Base-by-base conservation (phyloP, 2,888 invertebrate species). In the Sinhomidia bicolor region DNA sequence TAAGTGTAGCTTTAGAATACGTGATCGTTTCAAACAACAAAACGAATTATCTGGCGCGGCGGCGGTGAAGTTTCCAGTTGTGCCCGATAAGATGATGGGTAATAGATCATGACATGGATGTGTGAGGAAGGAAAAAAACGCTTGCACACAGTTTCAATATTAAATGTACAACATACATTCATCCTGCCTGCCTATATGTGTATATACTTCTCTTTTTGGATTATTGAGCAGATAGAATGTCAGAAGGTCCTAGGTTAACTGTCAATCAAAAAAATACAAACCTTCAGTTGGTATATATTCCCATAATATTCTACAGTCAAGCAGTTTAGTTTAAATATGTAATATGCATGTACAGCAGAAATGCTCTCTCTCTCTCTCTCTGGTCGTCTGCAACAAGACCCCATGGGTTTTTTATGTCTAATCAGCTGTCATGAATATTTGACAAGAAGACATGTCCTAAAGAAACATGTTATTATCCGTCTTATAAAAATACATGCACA, bases 391-490 rank as follows among this genome's bases (percentile, higher is more conserved):
- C 90, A 88, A 80, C 44, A 79, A 87, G 90, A 87, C 91, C 92
- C 91, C 92, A 90, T 91, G 91, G 92, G 92, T 90, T 92, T 92
- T 92, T 91, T 91, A 36, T 36, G 91, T 91, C 92, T 92, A 92
- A 92, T 92, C 92, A 92, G 90, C 92, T 91, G 92, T 92, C 92
- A 92, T 79, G 92, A 91, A 88, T 91, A 90, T 92, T 92, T 92
- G 92, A 91, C 92, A 92, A 92, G 92, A 84, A 88, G 90, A 90
- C 90, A 91, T 89, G 90, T 91, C 89, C 85, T 79, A 76, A 76
- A 71, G 82, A 36, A 68, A 83, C 54, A 41, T 68, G 83, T 54
- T 83, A 68, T 57, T 32, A 68, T 81, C 26, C 44, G 0, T 17
- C 36, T n/a, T n/a, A 12, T 78, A 54, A 14, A 54, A 14, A 47